Evolutionary conservation across 23 tunicate genomes (phyloP).

Genomic region (Botrylloides violaceus): DNA sequence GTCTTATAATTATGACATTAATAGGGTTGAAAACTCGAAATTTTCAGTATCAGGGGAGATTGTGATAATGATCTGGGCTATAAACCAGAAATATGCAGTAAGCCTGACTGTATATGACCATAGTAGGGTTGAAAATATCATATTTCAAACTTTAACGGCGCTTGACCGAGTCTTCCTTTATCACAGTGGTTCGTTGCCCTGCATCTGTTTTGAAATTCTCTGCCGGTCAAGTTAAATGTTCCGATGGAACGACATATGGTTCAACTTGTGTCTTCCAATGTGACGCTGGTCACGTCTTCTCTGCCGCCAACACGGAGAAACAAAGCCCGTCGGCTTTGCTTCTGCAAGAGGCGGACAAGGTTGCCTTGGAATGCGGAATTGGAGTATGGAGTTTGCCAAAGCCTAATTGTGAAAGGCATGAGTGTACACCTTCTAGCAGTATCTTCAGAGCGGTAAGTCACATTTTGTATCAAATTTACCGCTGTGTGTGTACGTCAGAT

Average conservation of each 20-base stretch:
- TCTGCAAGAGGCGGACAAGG: background rate
- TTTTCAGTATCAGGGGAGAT: too few species aligned
- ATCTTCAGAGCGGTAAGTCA: constrained; percentile 21
- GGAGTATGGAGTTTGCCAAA: constrained; percentile 27
- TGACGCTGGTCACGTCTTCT: constrained; percentile 50
- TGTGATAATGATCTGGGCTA: too few species aligned
- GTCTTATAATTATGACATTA: too few species aligned
- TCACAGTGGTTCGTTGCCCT: constrained; percentile 30
- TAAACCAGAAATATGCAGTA: too few species aligned
- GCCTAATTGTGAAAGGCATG: constrained; percentile 45
- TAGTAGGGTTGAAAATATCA: too few species aligned
- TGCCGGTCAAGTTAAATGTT: constrained; percentile 33
- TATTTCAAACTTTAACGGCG: background rate
- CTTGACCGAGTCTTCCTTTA: too few species aligned
- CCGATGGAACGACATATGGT: constrained; percentile 22
- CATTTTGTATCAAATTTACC: background rate
- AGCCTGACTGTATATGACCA: too few species aligned
- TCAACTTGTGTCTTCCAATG: constrained; percentile 48
- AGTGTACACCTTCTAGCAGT: constrained; percentile 31
- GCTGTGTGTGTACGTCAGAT: background rate
- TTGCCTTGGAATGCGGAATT: constrained; percentile 21
- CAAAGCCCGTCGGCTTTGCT: background rate
- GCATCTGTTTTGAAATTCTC: background rate
- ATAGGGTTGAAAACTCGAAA: too few species aligned
- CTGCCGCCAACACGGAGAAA: constrained; percentile 8